Evolutionary conservation across 2,888 invertebrate genomes (phyloP), one percentile per base, ranked within the genome.

Genomic region (Gortyna flavago): DNA sequence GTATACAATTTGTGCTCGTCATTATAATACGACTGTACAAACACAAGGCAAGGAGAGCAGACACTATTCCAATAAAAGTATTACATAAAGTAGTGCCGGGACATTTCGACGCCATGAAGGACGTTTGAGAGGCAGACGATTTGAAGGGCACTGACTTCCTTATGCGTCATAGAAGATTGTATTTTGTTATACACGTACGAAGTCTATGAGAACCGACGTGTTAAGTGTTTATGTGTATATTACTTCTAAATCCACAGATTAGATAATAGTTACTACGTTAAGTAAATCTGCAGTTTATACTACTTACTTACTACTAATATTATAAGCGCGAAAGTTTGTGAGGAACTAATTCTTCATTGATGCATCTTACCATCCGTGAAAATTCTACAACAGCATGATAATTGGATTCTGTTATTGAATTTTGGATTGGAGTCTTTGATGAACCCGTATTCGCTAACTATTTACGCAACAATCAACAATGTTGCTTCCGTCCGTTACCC

Each of bases 131-230:
- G 65, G 29, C 71, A 72, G 72, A 79, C 82, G 61, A 38, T 65
- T 85, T 71, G 44, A 59, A 73, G 85, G 77, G 68, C 74, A 81
- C 44, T 85, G 72, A 81, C 85, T 72, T 81, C 72, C 70, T 62
- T 61, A 76, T 83, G 70, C 66, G 72, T 80, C 76, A 85, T 73
- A 57, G 61, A 62, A 65, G n/a, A 69, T 71, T 48, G 54, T 66
- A 67, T 67, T 71, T n/a, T 16, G 16, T 77, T 83, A 80, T 66
- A 64, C 41, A 62, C n/a, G 38, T 54, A 16, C 18, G 38, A 61
- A 54, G 38, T 71, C 25, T 54, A 35, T 83, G 61, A n/a, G 18
- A 64, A 51, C 25, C 29, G n/a, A 29, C 35, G 0, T 80, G 80
- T 54, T 44, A 32, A 48, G 3, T 67, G 44, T 68, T 38, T 29